phyloP scores from a whole-genome alignment of 2,113 vertebrate species.

The Rhodinocichla rosea region DNA sequence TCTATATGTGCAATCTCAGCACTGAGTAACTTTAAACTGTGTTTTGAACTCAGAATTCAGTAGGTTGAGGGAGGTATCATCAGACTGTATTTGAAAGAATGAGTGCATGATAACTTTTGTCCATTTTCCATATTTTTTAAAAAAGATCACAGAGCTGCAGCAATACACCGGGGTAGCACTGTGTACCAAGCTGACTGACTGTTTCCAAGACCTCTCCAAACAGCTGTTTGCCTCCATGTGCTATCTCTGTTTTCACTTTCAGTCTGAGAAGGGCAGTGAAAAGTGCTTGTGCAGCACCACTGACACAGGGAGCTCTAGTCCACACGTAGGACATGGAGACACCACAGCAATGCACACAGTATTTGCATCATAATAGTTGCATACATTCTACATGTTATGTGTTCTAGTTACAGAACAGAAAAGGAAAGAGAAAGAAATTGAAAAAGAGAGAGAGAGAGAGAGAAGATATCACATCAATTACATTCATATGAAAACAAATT shows the following conservation, averaged over 20 bases:
- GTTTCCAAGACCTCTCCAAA: background rate
- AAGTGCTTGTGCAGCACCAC: background rate
- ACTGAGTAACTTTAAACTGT: background rate
- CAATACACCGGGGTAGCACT: background rate
- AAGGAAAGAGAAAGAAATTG: background rate
- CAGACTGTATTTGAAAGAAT: background rate
- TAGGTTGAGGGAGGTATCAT: background rate
- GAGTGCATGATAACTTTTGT: background rate
- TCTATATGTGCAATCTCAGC: background rate
- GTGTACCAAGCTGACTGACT: background rate
- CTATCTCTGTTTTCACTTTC: background rate
- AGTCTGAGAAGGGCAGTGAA: background rate
- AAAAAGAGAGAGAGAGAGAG: background rate
- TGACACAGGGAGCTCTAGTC: background rate
- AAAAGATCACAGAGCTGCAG: background rate
- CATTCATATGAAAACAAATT: background rate
- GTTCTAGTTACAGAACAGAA: background rate
- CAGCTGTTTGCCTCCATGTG: background rate
- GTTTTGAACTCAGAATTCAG: background rate
- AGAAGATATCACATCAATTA: background rate
- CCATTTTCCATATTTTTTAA: background rate
- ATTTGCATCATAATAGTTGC: background rate
- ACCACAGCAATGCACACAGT: background rate
- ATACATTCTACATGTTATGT: background rate
- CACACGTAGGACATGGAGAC: accelerated